These are phyloP conservation scores for Eptesicus fuscus DNA, from an alignment of 2,113 vertebrate genomes.

Conservation along the genomic window DNA sequence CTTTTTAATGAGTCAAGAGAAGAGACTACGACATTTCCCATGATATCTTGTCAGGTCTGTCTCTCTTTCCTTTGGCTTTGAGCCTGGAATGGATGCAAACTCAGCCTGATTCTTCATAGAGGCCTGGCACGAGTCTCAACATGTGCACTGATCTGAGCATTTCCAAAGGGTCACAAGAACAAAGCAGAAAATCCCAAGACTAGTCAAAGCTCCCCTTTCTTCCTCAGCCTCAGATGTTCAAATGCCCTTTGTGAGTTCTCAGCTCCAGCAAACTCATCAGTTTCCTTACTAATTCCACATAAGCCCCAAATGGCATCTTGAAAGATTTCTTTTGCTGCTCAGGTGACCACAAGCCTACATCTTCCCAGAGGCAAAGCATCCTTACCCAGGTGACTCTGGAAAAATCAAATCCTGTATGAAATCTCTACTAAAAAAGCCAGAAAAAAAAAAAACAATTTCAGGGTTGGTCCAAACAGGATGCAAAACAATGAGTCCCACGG, in stretches of 20 bases:
- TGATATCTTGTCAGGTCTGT: slow-evolving; percentile 13
- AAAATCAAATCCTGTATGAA: neutral
- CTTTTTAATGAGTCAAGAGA: slow-evolving; percentile 42
- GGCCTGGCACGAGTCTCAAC: neutral
- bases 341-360: neutral
- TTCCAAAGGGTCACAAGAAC: neutral
- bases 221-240: neutral
- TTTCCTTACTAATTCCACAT: neutral
- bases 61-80: slow-evolving; percentile 13
- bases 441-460: neutral
- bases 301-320: neutral
- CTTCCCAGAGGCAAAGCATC: neutral
- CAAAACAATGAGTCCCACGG: neutral
- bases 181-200: neutral
- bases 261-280: neutral
- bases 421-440: neutral
- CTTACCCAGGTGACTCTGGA: neutral
- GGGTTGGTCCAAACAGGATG: neutral
- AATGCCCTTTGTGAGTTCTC: neutral
- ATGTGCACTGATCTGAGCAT: neutral
- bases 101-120: neutral
- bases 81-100: neutral
- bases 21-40: slow-evolving; percentile 19
- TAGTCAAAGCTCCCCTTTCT: neutral
- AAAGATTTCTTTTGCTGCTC: neutral